Base-by-base conservation (phyloP, 1,140 invertebrate genomes). In the Stegodyphus mimosarum region DNA sequence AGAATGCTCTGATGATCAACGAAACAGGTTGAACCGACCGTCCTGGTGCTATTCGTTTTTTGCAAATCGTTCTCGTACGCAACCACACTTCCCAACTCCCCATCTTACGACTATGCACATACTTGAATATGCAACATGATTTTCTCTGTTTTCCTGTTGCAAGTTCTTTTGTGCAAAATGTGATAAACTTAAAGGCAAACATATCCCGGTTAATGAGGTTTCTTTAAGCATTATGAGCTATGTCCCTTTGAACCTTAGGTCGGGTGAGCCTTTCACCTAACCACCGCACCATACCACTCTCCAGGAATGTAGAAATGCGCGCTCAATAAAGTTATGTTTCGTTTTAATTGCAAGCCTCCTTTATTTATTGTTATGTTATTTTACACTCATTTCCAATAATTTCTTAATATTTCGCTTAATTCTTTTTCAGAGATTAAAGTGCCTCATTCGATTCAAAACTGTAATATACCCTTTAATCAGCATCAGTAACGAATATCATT, bases 241-340 rank as follows among this genome's bases (percentile, higher is more conserved):
- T 51, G 51, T 71, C 77, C 77, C 77, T 71, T 48, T 33, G n/a
- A 67, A 67, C 48, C 71, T 73, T 49, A 73, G 71, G 70, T 81
- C 55, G 69, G 78, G 78, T 70, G 66, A 55, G 49, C 76, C 64
- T 15, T 71, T 66, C 48, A 52, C 79, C 70, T 51, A 63, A 48
- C 67, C 53, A 70, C 67, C 79, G 79, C 79, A 81, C 79, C 79
- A 81, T 60, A 81, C 79, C 79, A 81, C 79, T 81, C 79, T 81
- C 79, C 79, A 81, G 69, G 49, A 73, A 72, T n/a, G 50, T 52
- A 49, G 49, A 72, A 49, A 78, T 49, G 79, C 79, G 70, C 79
- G 79, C 79, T 81, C 79, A 81, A 81, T 81, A 81, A 78, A 66
- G 79, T 81, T 81, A 81, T 81, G 69, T 81, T 81, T 81, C 79